Evolutionary conservation across 2,113 vertebrate species (phyloP).

Genomic region (Sphaerodactylus townsendi): DNA sequence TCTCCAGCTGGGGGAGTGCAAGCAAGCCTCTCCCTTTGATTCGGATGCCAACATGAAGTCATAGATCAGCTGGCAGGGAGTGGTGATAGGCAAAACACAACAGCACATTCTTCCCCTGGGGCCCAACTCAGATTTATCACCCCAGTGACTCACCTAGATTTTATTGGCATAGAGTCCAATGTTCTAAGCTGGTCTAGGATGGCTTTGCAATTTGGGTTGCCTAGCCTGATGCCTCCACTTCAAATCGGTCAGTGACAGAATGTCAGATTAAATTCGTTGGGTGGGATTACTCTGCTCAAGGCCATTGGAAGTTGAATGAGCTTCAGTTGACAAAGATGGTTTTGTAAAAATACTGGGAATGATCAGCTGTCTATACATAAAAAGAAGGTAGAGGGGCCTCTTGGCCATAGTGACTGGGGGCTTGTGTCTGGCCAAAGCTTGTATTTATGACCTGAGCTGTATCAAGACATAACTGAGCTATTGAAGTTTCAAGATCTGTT

Average conservation of each 20-base stretch:
- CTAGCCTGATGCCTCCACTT: not conserved
- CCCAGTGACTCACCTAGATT: constrained; percentile 53
- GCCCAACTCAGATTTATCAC: constrained; percentile 62
- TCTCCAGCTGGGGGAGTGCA: constrained; percentile 41
- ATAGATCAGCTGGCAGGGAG: constrained; percentile 64
- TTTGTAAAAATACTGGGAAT: not conserved
- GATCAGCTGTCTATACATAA: not conserved
- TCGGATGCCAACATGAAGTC: constrained; percentile 60
- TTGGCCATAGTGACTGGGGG: not conserved
- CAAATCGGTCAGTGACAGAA: not conserved
- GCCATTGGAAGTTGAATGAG: not conserved
- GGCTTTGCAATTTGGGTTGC: not conserved
- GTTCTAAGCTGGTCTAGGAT: constrained; percentile 58
- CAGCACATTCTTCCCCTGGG: constrained; percentile 9
- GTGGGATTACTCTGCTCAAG: not conserved
- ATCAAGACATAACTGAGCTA: too few species aligned
- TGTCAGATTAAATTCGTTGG: not conserved
- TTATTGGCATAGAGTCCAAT: constrained; percentile 46
- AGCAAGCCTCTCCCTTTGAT: constrained; percentile 54
- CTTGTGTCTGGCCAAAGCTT: not conserved
- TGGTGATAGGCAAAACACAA: constrained; percentile 44
- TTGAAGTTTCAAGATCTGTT: constrained; percentile 16
- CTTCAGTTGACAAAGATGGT: not conserved
- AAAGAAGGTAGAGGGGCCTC: not conserved
- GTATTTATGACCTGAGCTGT: not conserved